A percentile compares a stretch with the other conserved stretches of the same genome.
Conservation (phyloP, 2,797 vertebrate genomes). For the Gadopsis bispinosus region DNA sequence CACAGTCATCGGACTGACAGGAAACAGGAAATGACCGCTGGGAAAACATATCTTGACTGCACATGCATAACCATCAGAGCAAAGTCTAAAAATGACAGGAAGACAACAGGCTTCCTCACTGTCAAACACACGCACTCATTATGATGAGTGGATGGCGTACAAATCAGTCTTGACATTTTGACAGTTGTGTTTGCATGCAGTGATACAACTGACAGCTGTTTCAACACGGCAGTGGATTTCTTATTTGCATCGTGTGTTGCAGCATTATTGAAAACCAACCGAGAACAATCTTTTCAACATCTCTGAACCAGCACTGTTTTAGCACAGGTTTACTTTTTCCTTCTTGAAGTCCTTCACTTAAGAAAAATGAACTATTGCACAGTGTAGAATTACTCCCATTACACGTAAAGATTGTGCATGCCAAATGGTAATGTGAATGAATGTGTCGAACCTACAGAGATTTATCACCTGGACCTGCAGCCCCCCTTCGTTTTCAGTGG, state of each 20-base stretch:
- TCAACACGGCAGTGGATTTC: not conserved
- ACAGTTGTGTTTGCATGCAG: conserved; percentile 7
- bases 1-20: conserved; percentile 17
- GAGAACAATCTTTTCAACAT: not conserved
- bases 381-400: not conserved
- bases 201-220: not conserved
- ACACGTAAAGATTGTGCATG: no score
- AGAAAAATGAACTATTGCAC: not conserved
- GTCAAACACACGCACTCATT: conserved; percentile 10
- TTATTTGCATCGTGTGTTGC: not conserved
- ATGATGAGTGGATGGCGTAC: not conserved
- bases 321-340: not conserved
- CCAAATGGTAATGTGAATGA: not conserved
- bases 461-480: not conserved
- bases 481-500: no score
- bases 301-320: not conserved
- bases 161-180: not conserved
- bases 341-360: not conserved
- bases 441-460: not conserved
- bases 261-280: not conserved
- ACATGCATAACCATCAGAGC: not conserved
- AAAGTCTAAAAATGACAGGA: conserved; percentile 7
- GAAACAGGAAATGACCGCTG: conserved; percentile 56
- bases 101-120: conserved; percentile 23
- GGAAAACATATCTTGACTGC: conserved; percentile 14